Evolutionary conservation across 1,140 invertebrate genomes (phyloP).

Genomic region (Drosophila seguyi): DNA sequence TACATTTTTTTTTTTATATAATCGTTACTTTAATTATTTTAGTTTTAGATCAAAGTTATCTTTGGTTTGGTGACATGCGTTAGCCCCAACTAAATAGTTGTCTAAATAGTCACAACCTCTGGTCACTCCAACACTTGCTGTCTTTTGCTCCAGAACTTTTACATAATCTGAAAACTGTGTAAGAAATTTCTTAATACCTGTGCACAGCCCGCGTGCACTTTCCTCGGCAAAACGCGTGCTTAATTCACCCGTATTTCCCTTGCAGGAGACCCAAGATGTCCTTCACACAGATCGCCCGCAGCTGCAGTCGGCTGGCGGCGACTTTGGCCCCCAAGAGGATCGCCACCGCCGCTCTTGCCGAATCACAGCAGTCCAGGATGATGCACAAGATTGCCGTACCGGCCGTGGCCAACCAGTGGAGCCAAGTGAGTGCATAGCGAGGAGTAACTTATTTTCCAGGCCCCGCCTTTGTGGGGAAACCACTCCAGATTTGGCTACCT

Average conservation of each 20-base stretch:
- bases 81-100: neutral
- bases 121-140: conserved; percentile 24
- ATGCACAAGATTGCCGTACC: conserved; percentile 73
- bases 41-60: neutral
- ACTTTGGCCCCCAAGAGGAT: conserved; percentile 66
- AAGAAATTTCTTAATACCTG: conserved; percentile 57
- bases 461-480: neutral
- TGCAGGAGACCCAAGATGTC: conserved; percentile 67
- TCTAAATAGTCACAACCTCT: neutral
- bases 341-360: conserved; percentile 46
- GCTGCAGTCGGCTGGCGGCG: conserved; percentile 75
- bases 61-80: neutral
- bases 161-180: conserved; percentile 79
- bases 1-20: neutral
- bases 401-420: conserved; percentile 60
- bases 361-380: conserved; percentile 75
- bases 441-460: conserved; percentile 1
- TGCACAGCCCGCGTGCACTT: neutral
- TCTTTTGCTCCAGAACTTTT: conserved; percentile 74
- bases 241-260: conserved; percentile 26
- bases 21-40: neutral
- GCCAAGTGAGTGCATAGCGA: conserved; percentile 64
- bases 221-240: neutral
- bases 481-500: conserved; percentile 29
- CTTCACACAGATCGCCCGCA: conserved; percentile 81